Base-by-base conservation (phyloP, 2,888 invertebrate species). In the Synergus itoensis region DNA sequence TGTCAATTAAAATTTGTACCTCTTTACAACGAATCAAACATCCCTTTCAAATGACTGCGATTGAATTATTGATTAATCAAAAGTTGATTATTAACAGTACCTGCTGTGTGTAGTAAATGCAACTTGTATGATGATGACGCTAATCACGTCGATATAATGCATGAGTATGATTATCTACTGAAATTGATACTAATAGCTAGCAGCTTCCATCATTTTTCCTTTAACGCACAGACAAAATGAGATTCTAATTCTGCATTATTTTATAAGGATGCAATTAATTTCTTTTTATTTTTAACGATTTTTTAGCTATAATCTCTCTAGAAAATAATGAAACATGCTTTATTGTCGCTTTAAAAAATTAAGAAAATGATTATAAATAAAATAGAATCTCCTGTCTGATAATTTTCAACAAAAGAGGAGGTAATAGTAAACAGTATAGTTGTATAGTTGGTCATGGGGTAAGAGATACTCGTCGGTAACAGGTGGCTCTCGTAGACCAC, bases 1-100 rank as follows among this genome's bases (percentile, higher is more conserved):
- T 53, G 73, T 73, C 73, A 73, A 73, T 73, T 73, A 73, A 73
- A 73, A 73, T 73, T 73, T 73, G 73, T 73, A 36, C 53, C 53
- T 40, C 53, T n/a, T 48, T 18, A 53, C n/a, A 53, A 57, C 40
- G 36, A 73, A 18, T 53, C 45, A 9, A 48, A 45, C 21, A 9
- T 69, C 14, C 18, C 16, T 45, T 67, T 45, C 21, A 67, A 45
- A 45, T 45, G 67, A 21, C 21, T 53, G n/a, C n/a, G n/a, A 40
- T 73, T 73, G 73, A 73, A 73, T 18, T 57, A 73, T 53, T 73
- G 53, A 40, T 28, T 11, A 40, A 73, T 73, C 40, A 53, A 73
- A 53, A 36, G 53, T 1, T 73, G 1, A 53, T 73, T 73, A 53
- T 73, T 36, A 48, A 1, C 28, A 21, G 14, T 16, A 28, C 69